Evolutionary conservation across 2,797 vertebrate species (phyloP).

Genomic region (Alosa sapidissima): DNA sequence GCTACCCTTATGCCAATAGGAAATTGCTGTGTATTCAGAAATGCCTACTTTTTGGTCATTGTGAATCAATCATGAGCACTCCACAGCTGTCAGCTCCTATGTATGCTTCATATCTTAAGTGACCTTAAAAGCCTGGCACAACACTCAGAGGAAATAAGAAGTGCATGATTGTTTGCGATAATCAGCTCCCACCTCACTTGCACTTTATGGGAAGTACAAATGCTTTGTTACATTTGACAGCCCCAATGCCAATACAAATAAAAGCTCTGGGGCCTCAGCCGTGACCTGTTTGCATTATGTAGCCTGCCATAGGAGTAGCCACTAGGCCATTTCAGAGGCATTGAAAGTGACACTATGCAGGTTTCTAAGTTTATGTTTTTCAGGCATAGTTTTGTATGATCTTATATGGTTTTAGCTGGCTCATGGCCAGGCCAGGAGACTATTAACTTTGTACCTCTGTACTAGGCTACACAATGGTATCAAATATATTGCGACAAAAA

Average conservation of each 20-base stretch:
- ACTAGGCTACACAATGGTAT: background rate
- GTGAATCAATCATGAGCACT: constrained; percentile 45
- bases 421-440: background rate
- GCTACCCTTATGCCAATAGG: constrained; percentile 25
- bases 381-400: background rate
- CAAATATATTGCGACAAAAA: background rate
- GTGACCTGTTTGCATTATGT: background rate
- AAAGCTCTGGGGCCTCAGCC: background rate
- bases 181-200: background rate
- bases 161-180: background rate
- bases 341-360: background rate
- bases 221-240: background rate
- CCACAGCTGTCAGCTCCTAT: background rate
- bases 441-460: too few species aligned
- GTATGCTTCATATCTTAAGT: constrained; percentile 3
- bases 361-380: background rate
- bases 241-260: background rate
- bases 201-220: background rate
- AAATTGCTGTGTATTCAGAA: constrained; percentile 30
- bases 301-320: background rate
- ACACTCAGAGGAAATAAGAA: background rate
- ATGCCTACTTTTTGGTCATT: constrained; percentile 34
- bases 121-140: background rate
- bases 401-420: background rate
- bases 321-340: background rate